phyloP scores from a whole-genome alignment of 2,113 vertebrate species.

The Plecotus auritus region DNA sequence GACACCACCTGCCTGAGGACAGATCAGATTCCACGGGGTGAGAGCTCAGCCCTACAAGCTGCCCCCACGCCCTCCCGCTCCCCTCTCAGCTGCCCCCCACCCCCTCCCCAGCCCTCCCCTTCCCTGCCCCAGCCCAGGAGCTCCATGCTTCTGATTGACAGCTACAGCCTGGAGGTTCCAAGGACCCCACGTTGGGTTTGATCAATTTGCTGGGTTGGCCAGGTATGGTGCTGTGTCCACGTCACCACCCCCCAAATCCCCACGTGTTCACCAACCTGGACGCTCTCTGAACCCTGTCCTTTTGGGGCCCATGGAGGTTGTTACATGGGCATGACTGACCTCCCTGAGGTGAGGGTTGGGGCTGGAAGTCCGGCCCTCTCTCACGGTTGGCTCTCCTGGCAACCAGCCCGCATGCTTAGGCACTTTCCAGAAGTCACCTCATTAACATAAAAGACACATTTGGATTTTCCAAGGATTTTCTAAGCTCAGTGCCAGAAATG shows the following conservation, averaged over 20 bases:
- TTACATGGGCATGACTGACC: neutral
- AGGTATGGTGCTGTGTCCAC: neutral
- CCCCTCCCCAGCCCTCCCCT: too few species aligned
- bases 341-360: neutral
- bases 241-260: neutral
- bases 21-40: neutral
- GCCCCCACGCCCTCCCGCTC: neutral
- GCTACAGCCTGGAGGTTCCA: neutral
- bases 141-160: neutral
- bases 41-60: too few species aligned
- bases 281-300: too few species aligned
- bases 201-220: too few species aligned
- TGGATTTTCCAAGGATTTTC: too few species aligned
- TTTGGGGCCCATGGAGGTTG: too few species aligned
- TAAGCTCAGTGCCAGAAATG: neutral
- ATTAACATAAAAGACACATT: neutral
- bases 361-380: too few species aligned
- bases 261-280: neutral
- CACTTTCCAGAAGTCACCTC: too few species aligned
- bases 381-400: neutral
- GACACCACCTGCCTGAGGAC: neutral
- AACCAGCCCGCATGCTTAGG: fast-evolving
- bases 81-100: neutral
- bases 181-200: too few species aligned
- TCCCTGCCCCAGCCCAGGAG: neutral